phyloP scores from a whole-genome alignment of 2,888 invertebrate species.

The Terebella lapidaria region DNA sequence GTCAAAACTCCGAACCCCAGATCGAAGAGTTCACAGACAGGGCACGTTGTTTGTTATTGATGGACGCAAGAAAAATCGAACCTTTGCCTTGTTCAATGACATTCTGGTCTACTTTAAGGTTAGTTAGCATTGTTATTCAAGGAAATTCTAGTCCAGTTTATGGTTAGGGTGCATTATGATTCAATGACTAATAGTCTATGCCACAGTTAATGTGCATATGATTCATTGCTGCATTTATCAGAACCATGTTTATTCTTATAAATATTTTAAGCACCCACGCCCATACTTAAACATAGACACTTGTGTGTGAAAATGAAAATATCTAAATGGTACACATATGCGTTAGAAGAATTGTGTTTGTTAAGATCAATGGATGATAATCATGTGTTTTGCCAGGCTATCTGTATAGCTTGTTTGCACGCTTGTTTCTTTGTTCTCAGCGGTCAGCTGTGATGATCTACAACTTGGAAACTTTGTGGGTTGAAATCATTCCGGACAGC shows the following conservation, averaged over 20 bases:
- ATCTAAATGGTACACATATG: neutral
- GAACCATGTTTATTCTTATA: slow-evolving; percentile 1
- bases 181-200: neutral
- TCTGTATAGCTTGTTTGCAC: too few relatives aligned
- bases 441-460: slow-evolving; percentile 63
- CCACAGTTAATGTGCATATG: too few relatives aligned
- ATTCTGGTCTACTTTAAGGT: slow-evolving; percentile 60
- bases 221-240: too few relatives aligned
- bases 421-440: neutral
- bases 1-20: neutral
- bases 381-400: too few relatives aligned
- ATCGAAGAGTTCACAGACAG: neutral
- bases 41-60: neutral
- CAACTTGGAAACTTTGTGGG: slow-evolving; percentile 73
- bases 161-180: neutral
- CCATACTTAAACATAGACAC: slow-evolving; percentile 50
- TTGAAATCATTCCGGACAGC: slow-evolving; percentile 68
- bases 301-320: neutral
- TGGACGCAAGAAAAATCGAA: neutral
- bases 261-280: slow-evolving; percentile 31
- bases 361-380: too few relatives aligned
- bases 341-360: neutral
- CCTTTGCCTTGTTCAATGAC: slow-evolving; percentile 74
- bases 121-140: neutral
- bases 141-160: neutral